Conservation (phyloP, 2,113 vertebrate species). For the Podarcis cretensis region DNA sequence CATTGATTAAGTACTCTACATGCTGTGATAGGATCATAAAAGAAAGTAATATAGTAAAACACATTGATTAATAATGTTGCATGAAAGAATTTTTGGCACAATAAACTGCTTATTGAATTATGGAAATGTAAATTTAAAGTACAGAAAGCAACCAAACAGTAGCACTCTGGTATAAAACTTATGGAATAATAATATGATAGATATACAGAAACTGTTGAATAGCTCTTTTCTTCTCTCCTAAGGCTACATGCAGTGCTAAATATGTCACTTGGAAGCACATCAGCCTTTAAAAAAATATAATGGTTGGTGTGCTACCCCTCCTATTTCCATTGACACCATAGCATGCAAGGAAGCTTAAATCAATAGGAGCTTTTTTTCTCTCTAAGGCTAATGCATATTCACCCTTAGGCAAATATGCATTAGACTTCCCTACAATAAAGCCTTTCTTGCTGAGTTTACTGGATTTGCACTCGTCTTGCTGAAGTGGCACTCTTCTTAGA, state of each 20-base stretch:
- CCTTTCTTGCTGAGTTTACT: too few species aligned
- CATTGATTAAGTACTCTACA: not conserved
- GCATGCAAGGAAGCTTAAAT: not conserved
- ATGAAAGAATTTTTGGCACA: not conserved
- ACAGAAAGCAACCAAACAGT: not conserved
- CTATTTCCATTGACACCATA: not conserved
- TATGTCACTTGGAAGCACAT: not conserved
- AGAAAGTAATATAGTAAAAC: conserved; percentile 24
- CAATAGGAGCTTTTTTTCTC: not conserved
- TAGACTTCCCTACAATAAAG: too few species aligned
- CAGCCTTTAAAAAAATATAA: not conserved
- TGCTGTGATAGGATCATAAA: not conserved
- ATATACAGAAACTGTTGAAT: not conserved
- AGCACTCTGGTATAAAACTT: not conserved
- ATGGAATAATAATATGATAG: not conserved
- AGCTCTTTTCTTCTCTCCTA: not conserved
- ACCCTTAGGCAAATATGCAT: too few species aligned
- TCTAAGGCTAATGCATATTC: not conserved
- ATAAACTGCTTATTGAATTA: conserved; percentile 18
- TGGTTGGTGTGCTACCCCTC: not conserved
- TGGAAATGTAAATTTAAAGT: conserved; percentile 12
- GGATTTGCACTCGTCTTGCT: too few species aligned
- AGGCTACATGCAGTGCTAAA: not conserved
- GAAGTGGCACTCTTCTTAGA: too few species aligned
- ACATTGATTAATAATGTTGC: not conserved